These are phyloP conservation scores for Ceryle rudis DNA, from an alignment of 2,797 vertebrate species.

Conservation along the genomic window DNA sequence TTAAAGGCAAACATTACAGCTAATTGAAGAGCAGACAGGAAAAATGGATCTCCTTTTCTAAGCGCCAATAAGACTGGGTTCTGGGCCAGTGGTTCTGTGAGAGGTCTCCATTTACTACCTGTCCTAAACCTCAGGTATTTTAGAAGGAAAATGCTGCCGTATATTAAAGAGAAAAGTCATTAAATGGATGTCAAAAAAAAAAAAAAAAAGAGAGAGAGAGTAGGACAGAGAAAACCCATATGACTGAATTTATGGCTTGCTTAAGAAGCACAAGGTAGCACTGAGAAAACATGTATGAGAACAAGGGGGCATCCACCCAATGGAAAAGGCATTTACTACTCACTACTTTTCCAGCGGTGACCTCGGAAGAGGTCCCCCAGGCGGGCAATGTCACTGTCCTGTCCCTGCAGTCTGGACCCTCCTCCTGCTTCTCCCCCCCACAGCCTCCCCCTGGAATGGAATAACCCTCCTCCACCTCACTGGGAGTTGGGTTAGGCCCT, in stretches of 20 bases:
- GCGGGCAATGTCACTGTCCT: background rate
- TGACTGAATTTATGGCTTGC: constrained; percentile 63
- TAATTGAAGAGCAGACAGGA: constrained; percentile 68
- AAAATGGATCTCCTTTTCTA: constrained; percentile 69
- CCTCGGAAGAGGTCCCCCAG: background rate
- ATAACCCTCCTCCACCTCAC: background rate
- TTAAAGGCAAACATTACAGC: constrained; percentile 70
- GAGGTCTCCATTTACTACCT: constrained; percentile 73
- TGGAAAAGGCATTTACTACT: background rate
- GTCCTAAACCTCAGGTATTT: constrained; percentile 74
- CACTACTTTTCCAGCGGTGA: background rate
- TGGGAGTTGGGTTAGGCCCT: constrained; percentile 46
- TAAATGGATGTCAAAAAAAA: constrained; percentile 51
- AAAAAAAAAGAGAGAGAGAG: background rate
- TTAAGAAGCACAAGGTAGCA: constrained; percentile 47
- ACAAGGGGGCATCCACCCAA: background rate
- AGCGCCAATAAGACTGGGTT: constrained; percentile 67
- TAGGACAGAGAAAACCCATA: constrained; percentile 61
- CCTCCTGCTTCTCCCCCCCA: background rate
- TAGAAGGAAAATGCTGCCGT: constrained; percentile 65
- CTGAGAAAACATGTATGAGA: constrained; percentile 56
- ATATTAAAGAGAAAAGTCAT: constrained; percentile 70
- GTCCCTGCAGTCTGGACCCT: background rate
- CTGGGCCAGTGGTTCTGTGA: constrained; percentile 73
- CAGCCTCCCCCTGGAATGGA: background rate